phyloP scores from a whole-genome alignment of 2,888 invertebrate genomes.

The Thereva unica region DNA sequence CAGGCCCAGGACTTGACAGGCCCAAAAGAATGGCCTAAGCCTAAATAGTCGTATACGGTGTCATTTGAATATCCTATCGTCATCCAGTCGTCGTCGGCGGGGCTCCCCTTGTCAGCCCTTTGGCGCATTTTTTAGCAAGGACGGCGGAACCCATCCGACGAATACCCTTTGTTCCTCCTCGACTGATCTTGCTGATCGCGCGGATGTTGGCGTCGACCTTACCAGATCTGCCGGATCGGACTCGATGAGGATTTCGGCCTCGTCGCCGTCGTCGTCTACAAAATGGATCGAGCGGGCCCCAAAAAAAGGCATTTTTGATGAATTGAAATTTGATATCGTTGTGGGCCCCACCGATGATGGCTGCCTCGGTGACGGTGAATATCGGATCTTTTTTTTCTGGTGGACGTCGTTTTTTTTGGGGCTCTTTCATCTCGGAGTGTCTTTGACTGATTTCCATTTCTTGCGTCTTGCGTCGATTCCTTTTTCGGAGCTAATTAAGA shows the following conservation, averaged over 20 bases:
- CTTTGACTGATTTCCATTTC: not conserved
- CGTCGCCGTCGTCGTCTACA: not conserved
- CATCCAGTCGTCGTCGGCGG: no score
- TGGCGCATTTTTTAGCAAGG: no score
- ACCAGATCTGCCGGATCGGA: conserved; percentile 13
- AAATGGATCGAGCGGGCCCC: conserved; percentile 3
- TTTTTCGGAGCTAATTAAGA: conserved; percentile 22
- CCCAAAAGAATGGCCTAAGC: no score
- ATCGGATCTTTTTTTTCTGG: not conserved
- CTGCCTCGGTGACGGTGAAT: no score
- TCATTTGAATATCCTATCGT: no score
- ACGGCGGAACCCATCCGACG: no score
- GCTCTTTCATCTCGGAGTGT: not conserved
- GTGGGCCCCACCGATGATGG: not conserved
- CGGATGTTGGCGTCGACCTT: conserved; percentile 32
- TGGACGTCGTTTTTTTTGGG: not conserved
- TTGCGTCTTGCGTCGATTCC: not conserved
- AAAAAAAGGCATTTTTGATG: conserved; percentile 18
- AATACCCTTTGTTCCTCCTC: conserved; percentile 5
- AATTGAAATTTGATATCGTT: conserved; percentile 27
- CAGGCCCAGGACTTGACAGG: no score
- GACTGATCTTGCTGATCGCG: conserved; percentile 14
- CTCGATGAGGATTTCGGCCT: conserved; percentile 28
- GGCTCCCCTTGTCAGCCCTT: no score
- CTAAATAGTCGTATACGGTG: no score